phyloP scores from a whole-genome alignment of 2,888 invertebrate genomes.

The Leptarthrus brevirostris region DNA sequence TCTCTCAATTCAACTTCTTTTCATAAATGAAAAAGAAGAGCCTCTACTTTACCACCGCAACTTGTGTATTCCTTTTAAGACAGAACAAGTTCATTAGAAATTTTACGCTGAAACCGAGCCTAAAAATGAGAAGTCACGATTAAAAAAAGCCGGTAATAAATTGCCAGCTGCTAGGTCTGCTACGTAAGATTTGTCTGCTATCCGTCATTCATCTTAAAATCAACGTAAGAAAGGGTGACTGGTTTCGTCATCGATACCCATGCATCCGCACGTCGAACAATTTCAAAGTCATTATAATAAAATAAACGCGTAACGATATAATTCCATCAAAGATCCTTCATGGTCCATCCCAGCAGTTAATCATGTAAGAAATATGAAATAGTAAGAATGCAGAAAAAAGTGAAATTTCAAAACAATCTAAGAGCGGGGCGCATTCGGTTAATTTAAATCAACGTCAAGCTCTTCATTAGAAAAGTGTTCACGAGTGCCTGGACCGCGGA shows the following conservation, averaged over 20 bases:
- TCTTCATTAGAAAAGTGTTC: conserved; percentile 52
- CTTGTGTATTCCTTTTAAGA: too few relatives aligned
- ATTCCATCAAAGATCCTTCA: conserved; percentile 47
- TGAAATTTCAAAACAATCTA: conserved; percentile 40
- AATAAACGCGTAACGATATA: conserved; percentile 52
- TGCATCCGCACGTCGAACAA: conserved; percentile 37
- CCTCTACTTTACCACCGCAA: too few relatives aligned
- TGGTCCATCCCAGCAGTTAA: conserved; percentile 49
- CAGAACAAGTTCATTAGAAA: not conserved
- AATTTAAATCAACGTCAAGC: conserved; percentile 55
- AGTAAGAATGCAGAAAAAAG: conserved; percentile 36
- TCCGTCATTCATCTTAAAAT: conserved; percentile 44
- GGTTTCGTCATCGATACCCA: conserved; percentile 27
- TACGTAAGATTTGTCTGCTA: not conserved
- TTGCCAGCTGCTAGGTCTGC: not conserved
- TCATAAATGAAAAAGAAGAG: too few relatives aligned
- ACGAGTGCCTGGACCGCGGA: conserved; percentile 29
- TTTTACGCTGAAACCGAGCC: not conserved
- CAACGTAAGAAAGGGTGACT: not conserved
- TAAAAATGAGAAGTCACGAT: not conserved
- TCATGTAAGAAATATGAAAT: conserved; percentile 54
- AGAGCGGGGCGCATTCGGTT: conserved; percentile 44
- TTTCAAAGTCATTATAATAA: conserved; percentile 53
- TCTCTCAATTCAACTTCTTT: too few relatives aligned
- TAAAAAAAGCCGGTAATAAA: not conserved